Base-by-base conservation (phyloP, 2,797 vertebrate species). In the Poecilia wingei region DNA sequence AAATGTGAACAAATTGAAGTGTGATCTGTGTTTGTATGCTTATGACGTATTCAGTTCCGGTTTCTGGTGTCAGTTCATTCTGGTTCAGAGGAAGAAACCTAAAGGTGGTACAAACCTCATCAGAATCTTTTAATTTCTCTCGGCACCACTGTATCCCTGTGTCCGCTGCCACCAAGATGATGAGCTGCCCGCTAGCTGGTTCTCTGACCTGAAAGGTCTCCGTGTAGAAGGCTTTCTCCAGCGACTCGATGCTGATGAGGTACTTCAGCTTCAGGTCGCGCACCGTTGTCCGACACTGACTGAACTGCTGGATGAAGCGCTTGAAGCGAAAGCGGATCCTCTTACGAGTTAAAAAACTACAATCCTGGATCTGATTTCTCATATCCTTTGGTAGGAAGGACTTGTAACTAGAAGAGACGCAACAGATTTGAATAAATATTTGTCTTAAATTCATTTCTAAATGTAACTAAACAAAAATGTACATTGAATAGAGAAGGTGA, bases 201-300 rank as follows among this genome's bases (percentile, higher is more conserved):
- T 99, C 96, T 87, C 93, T 96, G 85, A 99, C 97, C 88, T 96
- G 94, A 94, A 99, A 99, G 76, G 95, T 94, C 84, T 99, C 98
- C 9, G 97, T 97, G 94, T 97, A 99, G 95, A 99, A 98, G 79
- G 95, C 94, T 55, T 96, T 93, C 90, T 98, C 97, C 91, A 99
- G 95, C 28, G 95, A 95, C 95, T 99, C 98, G 93, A 99, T 95
- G 94, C 97, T 98, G 91, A 98, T 98, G 87, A 99, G 96, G 93
- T 99, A 99, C 80, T 99, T 99, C 76, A 99, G 96, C 94, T 98
- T 98, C 91, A 99, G 95, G 91, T 99, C 98, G 8, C 97, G 97
- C 18, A 95, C 95, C 55, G 97, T 96, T 72, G 97, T 97, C 64
- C 89, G 91, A 85, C 94, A 95, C 82, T 93, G 93, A 81, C 93